These are phyloP conservation scores for Gallinago stenura DNA, from an alignment of 2,797 vertebrate species.

Conservation along the genomic window DNA sequence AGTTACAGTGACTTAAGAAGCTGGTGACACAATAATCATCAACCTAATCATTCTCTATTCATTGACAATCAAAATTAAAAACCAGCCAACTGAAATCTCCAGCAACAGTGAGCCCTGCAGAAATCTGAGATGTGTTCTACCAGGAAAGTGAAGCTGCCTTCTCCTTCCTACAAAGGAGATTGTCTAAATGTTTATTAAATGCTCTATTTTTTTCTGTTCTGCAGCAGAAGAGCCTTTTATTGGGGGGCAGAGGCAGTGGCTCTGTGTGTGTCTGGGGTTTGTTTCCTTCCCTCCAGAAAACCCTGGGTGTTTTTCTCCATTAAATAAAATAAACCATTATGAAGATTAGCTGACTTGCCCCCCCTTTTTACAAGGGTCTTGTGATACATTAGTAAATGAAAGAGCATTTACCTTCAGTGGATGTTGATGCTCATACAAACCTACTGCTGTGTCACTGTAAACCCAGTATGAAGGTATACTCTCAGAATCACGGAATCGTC, in stretches of 20 bases:
- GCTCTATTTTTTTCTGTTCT: not conserved
- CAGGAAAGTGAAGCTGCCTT: not conserved
- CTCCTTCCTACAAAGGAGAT: accelerated
- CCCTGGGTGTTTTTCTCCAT: not conserved
- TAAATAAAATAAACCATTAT: not conserved
- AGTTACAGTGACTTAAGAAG: not conserved
- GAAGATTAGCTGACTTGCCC: not conserved
- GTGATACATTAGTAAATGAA: not conserved
- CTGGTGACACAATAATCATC: not conserved
- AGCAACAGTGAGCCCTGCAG: not conserved
- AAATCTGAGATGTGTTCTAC: accelerated
- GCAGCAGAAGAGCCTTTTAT: not conserved
- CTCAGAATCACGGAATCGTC: too few relatives aligned
- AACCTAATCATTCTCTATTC: not conserved
- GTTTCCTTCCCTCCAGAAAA: not conserved
- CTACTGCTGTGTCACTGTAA: accelerated
- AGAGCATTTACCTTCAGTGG: not conserved
- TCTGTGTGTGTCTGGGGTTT: accelerated
- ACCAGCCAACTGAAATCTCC: not conserved
- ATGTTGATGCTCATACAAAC: accelerated
- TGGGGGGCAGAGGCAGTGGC: accelerated
- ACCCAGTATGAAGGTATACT: not conserved
- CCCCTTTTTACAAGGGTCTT: not conserved
- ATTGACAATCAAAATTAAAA: not conserved
- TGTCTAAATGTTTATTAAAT: too few relatives aligned